Evolutionary conservation across 1,140 invertebrate species (phyloP).

Genomic region (Leptestheria dahalacensis): DNA sequence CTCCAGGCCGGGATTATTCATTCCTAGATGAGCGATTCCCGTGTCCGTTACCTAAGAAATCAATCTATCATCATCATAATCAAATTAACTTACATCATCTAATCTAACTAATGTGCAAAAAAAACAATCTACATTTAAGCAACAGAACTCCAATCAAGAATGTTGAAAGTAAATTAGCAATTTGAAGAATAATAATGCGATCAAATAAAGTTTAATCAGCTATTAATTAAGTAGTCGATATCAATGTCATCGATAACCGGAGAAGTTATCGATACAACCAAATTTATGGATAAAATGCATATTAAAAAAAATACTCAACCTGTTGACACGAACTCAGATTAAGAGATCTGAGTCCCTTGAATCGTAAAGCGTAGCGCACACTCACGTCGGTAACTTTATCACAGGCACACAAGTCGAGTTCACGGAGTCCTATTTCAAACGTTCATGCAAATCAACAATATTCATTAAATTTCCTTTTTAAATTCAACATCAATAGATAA

Average conservation of each 20-base stretch:
- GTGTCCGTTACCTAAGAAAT: slow-evolving; percentile 37
- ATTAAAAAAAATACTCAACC: slow-evolving; percentile 18
- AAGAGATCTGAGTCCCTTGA: slow-evolving; percentile 41
- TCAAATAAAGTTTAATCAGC: too few relatives aligned
- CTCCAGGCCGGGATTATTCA: slow-evolving; percentile 49
- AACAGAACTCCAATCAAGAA: too few relatives aligned
- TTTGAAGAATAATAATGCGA: too few relatives aligned
- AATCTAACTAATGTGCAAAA: not conserved
- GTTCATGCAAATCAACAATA: slow-evolving; percentile 17
- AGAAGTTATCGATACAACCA: not conserved
- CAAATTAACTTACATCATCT: not conserved
- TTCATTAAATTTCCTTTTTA: too few relatives aligned
- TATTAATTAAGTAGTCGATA: too few relatives aligned
- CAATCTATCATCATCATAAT: not conserved
- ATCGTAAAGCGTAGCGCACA: slow-evolving; percentile 45
- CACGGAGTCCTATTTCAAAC: slow-evolving; percentile 28
- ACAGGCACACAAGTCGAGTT: slow-evolving; percentile 46
- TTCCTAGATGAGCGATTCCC: slow-evolving; percentile 42
- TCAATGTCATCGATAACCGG: too few relatives aligned
- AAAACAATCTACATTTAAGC: too few relatives aligned
- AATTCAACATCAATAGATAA: too few relatives aligned
- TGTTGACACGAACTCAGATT: slow-evolving; percentile 49
- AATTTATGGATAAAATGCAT: not conserved
- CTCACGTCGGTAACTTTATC: slow-evolving; percentile 52
- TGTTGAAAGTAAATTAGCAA: too few relatives aligned